Conservation (phyloP, 2,797 vertebrate species). For the Mastacembelus armatus region DNA sequence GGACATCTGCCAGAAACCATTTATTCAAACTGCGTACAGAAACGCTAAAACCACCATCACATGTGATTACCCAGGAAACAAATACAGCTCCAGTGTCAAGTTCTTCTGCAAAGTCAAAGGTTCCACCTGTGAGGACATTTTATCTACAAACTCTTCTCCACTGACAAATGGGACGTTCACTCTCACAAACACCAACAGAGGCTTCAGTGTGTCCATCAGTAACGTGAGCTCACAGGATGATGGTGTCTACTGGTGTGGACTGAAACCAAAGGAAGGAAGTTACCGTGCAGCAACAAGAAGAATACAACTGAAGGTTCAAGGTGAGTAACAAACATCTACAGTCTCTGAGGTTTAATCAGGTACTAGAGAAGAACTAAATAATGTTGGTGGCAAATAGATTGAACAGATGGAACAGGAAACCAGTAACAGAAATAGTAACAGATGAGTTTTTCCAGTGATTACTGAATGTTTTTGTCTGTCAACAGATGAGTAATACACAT, state of each 20-base stretch:
- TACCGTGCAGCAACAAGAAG: not conserved
- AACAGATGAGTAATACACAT: too few relatives aligned
- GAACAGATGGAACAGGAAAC: too few relatives aligned
- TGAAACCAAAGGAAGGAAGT: accelerated
- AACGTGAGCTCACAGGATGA: not conserved
- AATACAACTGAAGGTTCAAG: conserved; percentile 3
- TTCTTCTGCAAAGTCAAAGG: conserved; percentile 16
- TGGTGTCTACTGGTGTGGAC: conserved; percentile 29
- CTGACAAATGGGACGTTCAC: not conserved
- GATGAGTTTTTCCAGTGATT: too few relatives aligned
- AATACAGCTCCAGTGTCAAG: not conserved
- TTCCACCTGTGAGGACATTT: not conserved
- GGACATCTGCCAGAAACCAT: accelerated
- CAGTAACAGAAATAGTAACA: too few relatives aligned
- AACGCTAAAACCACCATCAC: not conserved
- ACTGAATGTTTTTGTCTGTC: too few relatives aligned
- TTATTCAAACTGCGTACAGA: accelerated
- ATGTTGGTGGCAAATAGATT: too few relatives aligned
- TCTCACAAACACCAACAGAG: accelerated
- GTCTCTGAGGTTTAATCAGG: not conserved
- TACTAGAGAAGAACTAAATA: too few relatives aligned
- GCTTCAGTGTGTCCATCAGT: not conserved
- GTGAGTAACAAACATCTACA: conserved; percentile 4
- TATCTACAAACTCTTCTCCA: not conserved
- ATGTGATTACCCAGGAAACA: not conserved